Base-by-base conservation (phyloP, 2,888 invertebrate species). In the Dione vanillae region DNA sequence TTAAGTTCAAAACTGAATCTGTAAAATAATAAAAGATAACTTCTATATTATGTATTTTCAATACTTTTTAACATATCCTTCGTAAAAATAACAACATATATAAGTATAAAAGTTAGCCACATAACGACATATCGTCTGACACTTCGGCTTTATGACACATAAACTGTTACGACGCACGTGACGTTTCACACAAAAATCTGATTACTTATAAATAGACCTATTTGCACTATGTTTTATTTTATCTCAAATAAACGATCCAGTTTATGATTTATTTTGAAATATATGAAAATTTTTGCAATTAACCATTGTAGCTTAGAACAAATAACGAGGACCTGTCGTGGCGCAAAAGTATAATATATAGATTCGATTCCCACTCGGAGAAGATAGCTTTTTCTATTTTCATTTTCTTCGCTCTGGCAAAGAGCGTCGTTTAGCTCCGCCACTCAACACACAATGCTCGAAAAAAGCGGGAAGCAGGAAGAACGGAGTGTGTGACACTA, bases 151-250 rank as follows among this genome's bases (percentile, higher is more conserved):
- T 71, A 71, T 52, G 68, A 11, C 45, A 58, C 64, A 51, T 68
- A 58, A 68, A 71, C 56, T 37, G 52, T 68, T 65, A 68, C 71
- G 64, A 59, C 59, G 45, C 65, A 51, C 64, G 68, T 56, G 45
- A 58, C 58, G 51, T 64, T 65, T 52, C 68, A 52, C 68, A 68
- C 71, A 68, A 65, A 71, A 68, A 68, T 65, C 59, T 54, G 68
- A 71, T 68, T 59, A 65, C 62, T 35, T 47, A 61, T 51, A 67
- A 61, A 64, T 52, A 58, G 52, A 58, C 40, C 56, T 68, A 58
- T 68, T 58, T 62, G 64, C 37, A 37, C n/a, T 37, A 54, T 54
- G 37, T 37, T n/a, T 16, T 69, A 16, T 64, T 40, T 54, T n/a
- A n/a, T 52, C 16, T 12, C 14, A 11, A 12, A 40, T 9, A 9